Conservation (phyloP, 1,140 invertebrate genomes). For the Ectropis grisescens region DNA sequence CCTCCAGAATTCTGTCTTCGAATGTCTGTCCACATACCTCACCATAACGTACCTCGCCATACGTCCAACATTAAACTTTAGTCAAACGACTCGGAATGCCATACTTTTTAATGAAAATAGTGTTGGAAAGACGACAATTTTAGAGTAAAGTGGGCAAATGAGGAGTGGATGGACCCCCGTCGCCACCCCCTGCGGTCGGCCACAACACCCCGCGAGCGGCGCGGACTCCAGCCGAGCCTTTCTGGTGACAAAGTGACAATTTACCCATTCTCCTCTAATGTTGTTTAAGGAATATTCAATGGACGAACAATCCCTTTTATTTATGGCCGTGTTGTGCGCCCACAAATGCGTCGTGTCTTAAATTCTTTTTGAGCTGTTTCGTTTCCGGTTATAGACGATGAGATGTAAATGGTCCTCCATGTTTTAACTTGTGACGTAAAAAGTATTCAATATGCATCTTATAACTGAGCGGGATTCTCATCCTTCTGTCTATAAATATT, state of each 20-base stretch:
- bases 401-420: too few species aligned
- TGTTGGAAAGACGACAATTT: too few species aligned
- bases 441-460: too few species aligned
- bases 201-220: conserved; percentile 8
- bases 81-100: too few species aligned
- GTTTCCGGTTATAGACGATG: conserved; percentile 42
- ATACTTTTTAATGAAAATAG: too few species aligned
- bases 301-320: conserved; percentile 52
- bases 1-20: too few species aligned
- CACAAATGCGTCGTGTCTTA: conserved; percentile 32
- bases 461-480: too few species aligned
- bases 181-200: conserved; percentile 11
- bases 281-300: conserved; percentile 58
- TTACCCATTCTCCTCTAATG: conserved; percentile 59
- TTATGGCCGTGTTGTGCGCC: conserved; percentile 49
- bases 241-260: conserved; percentile 60
- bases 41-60: too few species aligned
- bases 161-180: conserved; percentile 28
- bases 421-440: too few species aligned
- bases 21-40: too few species aligned
- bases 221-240: conserved; percentile 32
- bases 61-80: too few species aligned
- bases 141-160: conserved; percentile 20
- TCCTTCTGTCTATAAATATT: too few species aligned
- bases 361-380: conserved; percentile 44